Evolutionary conservation across 1,140 invertebrate species (phyloP), one percentile per base, ranked within the genome.

Genomic region (Meteorus sp.): DNA sequence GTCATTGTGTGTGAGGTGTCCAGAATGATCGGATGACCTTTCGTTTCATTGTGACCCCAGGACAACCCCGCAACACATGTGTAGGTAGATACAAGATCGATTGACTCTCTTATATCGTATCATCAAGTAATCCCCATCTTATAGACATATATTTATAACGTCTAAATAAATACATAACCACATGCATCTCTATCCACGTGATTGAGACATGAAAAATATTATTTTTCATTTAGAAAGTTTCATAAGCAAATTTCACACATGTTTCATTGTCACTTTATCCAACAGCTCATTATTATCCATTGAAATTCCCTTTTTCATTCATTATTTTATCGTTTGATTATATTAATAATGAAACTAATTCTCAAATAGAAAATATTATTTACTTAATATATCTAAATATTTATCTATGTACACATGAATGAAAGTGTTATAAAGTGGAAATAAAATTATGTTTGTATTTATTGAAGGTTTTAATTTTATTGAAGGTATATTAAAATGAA

Each of bases 221-320:
- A 35, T 20, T 17, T 37, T 31, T 35, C n/a, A 31, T 52, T 15
- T 19, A 33, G 15, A 52, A 17, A 35, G 19, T 23, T 35, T n/a
- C 15, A 39, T 39, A 39, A 3, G 11, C 13, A 39, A 3, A 39
- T 11, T 7, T n/a, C 35, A 39, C 15, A 22, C 50, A 37, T 52
- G 17, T 19, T 52, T 37, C 19, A 52, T 52, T 52, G 50, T 52
- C 15, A 52, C 27, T 52, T 52, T 52, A 52, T 52, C n/a, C n/a
- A 45, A 23, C 43, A 20, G 13, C 22, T 44, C 9, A 9, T 44
- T 44, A 9, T 20, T 19, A 6, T 7, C 11, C 9, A 19, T 3
- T 19, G 41, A 33, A 31, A 51, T 51, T 51, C 5, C 7, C 4
- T 25, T 33, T 48, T 25, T 25, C 23, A 13, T 29, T 11, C 22